Percentiles rank a stretch among this genome's conserved stretches.
These are phyloP conservation scores for Mormyrus lacerda DNA, from an alignment of 2,113 vertebrate species.

Conservation along the genomic window DNA sequence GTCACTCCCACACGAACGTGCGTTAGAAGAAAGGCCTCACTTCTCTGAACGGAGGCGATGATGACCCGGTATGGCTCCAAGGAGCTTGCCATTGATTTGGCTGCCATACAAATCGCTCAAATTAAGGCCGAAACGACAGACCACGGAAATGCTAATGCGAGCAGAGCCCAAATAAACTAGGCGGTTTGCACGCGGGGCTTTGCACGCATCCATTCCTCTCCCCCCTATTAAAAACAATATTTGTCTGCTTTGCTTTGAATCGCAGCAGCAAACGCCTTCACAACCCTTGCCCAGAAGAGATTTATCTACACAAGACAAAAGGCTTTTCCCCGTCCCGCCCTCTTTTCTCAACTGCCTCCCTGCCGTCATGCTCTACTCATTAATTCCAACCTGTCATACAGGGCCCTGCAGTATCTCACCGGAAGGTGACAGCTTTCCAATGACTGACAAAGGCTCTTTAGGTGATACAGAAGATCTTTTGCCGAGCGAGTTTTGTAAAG, in stretches of 20 bases:
- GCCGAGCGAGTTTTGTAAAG: conserved; percentile 55
- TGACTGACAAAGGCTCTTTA: conserved; percentile 56
- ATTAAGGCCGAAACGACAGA: neutral
- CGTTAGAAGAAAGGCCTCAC: neutral
- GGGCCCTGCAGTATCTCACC: conserved; percentile 20
- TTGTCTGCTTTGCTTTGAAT: conserved; percentile 30
- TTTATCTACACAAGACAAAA: conserved; percentile 42
- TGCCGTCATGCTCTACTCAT: conserved; percentile 49
- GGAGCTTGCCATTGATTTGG: too few species aligned
- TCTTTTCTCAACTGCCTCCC: conserved; percentile 24
- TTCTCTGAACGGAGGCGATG: neutral
- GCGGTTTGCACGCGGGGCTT: neutral
- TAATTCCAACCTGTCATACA: conserved; percentile 51
- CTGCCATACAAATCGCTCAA: neutral
- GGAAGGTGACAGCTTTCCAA: conserved; percentile 46
- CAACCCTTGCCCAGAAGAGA: conserved; percentile 22
- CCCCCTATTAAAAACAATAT: neutral
- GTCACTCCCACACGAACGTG: neutral
- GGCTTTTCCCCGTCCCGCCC: conserved; percentile 34
- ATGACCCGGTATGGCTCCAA: neutral
- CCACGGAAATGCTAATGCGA: neutral
- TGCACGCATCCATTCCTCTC: conserved; percentile 13
- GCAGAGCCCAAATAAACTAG: neutral
- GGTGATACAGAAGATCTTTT: conserved; percentile 59
- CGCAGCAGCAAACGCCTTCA: conserved; percentile 9